phyloP scores from a whole-genome alignment of 92 coral and sea anemone species.

The Palythoa caribaeorum region DNA sequence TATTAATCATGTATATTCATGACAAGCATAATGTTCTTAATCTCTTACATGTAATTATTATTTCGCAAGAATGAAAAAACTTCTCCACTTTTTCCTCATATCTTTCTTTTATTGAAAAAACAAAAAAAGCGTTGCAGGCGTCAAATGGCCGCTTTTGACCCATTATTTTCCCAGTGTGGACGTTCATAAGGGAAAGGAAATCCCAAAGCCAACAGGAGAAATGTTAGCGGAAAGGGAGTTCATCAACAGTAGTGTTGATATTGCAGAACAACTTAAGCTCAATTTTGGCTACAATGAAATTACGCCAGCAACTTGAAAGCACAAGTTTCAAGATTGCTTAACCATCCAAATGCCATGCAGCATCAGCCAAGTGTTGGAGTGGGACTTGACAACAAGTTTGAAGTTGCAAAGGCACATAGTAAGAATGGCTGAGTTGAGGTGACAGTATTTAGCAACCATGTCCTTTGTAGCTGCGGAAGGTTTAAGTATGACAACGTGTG shows the following conservation, averaged over 20 bases:
- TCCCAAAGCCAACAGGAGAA: conserved; percentile 19
- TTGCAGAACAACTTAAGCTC: not conserved
- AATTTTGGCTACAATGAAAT: not conserved
- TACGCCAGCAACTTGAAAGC: conserved; percentile 3
- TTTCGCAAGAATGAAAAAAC: too few relatives aligned
- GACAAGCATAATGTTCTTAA: too few relatives aligned
- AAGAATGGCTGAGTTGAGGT: not conserved
- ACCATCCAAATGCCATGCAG: not conserved
- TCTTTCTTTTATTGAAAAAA: too few relatives aligned
- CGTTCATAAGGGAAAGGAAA: not conserved
- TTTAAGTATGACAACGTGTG: not conserved
- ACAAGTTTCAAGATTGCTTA: not conserved
- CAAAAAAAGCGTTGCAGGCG: too few relatives aligned
- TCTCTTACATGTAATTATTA: too few relatives aligned
- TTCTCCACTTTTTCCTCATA: too few relatives aligned
- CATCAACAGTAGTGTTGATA: not conserved
- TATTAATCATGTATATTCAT: too few relatives aligned
- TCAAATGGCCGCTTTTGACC: too few relatives aligned
- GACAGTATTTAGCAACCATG: not conserved
- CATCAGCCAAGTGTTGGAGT: conserved; percentile 5
- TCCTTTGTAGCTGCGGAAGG: not conserved
- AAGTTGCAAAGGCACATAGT: not conserved
- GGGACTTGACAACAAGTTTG: not conserved
- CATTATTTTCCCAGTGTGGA: not conserved
- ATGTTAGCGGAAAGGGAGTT: not conserved